phyloP scores from a whole-genome alignment of 2,797 vertebrate genomes.

The Dallia pectoralis region DNA sequence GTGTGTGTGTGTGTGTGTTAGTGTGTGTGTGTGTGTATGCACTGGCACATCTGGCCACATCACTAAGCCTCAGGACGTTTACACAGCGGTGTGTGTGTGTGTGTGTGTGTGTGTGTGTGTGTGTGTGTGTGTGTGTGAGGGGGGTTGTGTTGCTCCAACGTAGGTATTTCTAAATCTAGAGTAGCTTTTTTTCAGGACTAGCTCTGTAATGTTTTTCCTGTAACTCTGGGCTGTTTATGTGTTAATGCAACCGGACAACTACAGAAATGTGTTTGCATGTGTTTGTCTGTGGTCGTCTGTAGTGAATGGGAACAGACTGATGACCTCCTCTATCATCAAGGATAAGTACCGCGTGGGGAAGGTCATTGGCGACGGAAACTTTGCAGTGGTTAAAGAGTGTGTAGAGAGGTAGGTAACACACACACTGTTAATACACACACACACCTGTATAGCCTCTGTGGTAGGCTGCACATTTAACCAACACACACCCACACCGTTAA shows the following conservation, averaged over 20 bases:
- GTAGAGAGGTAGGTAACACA: constrained; percentile 73
- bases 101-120: constrained; percentile 2
- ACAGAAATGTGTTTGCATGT: background rate
- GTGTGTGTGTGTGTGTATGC: background rate
- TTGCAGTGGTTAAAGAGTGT: constrained; percentile 88
- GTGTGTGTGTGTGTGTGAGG: background rate
- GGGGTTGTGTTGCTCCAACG: background rate
- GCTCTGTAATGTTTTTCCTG: too few relatives aligned
- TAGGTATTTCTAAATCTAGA: too few relatives aligned
- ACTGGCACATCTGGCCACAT: background rate
- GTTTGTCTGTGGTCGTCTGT: constrained; percentile 20
- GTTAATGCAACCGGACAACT: too few relatives aligned
- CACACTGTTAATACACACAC: background rate
- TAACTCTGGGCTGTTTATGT: too few relatives aligned
- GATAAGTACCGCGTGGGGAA: constrained; percentile 89
- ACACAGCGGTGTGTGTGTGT: background rate
- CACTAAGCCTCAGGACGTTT: background rate
- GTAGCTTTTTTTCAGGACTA: too few relatives aligned
- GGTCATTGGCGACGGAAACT: constrained; percentile 88
- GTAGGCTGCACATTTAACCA: background rate
- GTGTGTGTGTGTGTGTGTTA: background rate
- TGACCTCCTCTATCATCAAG: constrained; percentile 83
- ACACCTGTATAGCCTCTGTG: too few relatives aligned
- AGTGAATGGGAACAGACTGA: constrained; percentile 89
- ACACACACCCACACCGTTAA: background rate